Evolutionary conservation across 2,113 vertebrate species (phyloP).

Genomic region (Tonatia bakeri): DNA sequence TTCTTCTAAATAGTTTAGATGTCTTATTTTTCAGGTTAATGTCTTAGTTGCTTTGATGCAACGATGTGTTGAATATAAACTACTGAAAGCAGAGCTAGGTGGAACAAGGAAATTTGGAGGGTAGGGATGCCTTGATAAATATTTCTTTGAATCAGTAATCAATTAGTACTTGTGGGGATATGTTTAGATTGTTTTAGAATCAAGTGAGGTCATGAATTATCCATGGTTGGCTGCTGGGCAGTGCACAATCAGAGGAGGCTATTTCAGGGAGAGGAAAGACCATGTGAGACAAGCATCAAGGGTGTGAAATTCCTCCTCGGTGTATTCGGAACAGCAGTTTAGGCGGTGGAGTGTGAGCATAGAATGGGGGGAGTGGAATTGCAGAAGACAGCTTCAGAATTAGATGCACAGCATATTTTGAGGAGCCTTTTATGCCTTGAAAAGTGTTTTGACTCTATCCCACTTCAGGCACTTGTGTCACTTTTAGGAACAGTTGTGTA

Average conservation of each 20-base stretch:
- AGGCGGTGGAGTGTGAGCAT: background rate
- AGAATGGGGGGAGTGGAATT: background rate
- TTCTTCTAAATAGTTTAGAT: background rate
- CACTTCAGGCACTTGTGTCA: background rate
- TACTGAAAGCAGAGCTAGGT: background rate
- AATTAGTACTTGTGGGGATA: background rate
- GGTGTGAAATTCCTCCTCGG: background rate
- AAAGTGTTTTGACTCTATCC: background rate
- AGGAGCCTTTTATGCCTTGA: background rate
- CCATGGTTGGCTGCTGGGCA: background rate
- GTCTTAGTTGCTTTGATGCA: background rate
- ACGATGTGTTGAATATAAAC: background rate
- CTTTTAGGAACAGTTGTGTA: background rate
- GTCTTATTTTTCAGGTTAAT: background rate
- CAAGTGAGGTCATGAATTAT: background rate
- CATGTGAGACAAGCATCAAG: background rate
- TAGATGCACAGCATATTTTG: background rate
- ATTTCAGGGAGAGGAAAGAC: background rate
- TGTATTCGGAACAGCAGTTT: background rate
- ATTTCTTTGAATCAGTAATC: background rate
- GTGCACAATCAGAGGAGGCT: background rate
- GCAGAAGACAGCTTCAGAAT: background rate
- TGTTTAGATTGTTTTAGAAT: background rate
- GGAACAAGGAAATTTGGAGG: background rate
- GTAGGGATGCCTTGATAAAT: background rate